Percentiles rank a stretch among this genome's conserved stretches.
phyloP scores from a whole-genome alignment of 2,888 invertebrate species.

The Ommatoiulus sabulosus region DNA sequence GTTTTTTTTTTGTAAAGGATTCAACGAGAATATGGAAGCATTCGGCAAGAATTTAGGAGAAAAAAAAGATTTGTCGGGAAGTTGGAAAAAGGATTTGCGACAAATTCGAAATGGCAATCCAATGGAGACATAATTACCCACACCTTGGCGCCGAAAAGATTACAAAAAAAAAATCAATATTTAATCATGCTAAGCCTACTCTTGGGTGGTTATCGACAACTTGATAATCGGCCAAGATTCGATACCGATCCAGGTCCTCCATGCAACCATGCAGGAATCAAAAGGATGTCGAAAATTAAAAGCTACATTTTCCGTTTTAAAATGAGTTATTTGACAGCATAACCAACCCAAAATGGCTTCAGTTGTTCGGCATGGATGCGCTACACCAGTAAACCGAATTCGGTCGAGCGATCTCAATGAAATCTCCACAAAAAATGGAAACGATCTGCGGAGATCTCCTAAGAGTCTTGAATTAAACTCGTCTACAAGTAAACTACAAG shows the following conservation, averaged over 20 bases:
- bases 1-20: background rate
- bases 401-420: background rate
- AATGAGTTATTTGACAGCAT: too few species aligned
- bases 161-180: background rate
- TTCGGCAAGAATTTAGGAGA: background rate
- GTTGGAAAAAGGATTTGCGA: background rate
- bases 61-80: background rate
- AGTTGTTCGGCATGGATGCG: background rate
- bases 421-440: too few species aligned
- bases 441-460: too few species aligned
- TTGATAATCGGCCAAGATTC: background rate
- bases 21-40: too few species aligned
- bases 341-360: background rate
- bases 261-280: background rate
- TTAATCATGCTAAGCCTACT: slow-evolving; percentile 12
- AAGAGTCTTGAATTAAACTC: too few species aligned
- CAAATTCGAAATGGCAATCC: background rate
- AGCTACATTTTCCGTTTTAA: too few species aligned
- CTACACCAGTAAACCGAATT: background rate
- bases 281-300: too few species aligned
- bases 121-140: too few species aligned
- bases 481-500: too few species aligned
- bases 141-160: background rate
- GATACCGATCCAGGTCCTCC: background rate
- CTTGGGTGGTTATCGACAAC: background rate